phyloP scores from a whole-genome alignment of 2,797 vertebrate genomes.

The Geotrypetes seraphini region DNA sequence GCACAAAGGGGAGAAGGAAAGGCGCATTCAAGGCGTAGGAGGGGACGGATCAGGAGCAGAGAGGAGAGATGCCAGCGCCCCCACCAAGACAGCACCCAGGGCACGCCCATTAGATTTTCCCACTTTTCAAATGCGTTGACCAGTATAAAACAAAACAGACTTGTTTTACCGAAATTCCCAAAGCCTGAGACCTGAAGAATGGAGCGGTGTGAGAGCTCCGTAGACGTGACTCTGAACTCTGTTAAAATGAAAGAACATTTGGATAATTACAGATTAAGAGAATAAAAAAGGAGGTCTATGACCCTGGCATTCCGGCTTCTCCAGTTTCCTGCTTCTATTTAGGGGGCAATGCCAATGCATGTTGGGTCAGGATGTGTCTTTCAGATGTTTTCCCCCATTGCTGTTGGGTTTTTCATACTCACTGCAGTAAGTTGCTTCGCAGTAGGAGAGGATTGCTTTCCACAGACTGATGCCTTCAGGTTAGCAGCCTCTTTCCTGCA shows the following conservation, averaged over 20 bases:
- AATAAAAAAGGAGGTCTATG: constrained; percentile 8
- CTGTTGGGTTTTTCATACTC: constrained; percentile 40
- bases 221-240: constrained; percentile 20
- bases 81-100: too few relatives aligned
- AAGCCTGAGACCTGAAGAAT: constrained; percentile 20
- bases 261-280: constrained; percentile 20
- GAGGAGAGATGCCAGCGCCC: too few relatives aligned
- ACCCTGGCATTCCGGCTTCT: constrained; percentile 10
- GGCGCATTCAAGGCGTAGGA: too few relatives aligned
- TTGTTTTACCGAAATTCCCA: constrained; percentile 19
- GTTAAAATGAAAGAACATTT: constrained; percentile 23
- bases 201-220: constrained; percentile 8
- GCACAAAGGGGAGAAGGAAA: too few relatives aligned
- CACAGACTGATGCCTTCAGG: constrained; percentile 62
- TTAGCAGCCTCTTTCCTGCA: constrained; percentile 54
- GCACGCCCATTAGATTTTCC: constrained; percentile 14
- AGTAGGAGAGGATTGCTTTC: constrained; percentile 64
- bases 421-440: constrained; percentile 53
- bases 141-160: constrained; percentile 12
- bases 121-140: constrained; percentile 9
- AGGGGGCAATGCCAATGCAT: constrained; percentile 19
- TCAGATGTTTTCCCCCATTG: constrained; percentile 27
- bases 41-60: too few relatives aligned
- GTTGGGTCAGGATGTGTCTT: constrained; percentile 27
- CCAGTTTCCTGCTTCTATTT: constrained; percentile 21